Percentiles rank a stretch among this genome's conserved stretches.
Conservation (phyloP, 2,113 vertebrate genomes). For the Eleginops maclovinus region DNA sequence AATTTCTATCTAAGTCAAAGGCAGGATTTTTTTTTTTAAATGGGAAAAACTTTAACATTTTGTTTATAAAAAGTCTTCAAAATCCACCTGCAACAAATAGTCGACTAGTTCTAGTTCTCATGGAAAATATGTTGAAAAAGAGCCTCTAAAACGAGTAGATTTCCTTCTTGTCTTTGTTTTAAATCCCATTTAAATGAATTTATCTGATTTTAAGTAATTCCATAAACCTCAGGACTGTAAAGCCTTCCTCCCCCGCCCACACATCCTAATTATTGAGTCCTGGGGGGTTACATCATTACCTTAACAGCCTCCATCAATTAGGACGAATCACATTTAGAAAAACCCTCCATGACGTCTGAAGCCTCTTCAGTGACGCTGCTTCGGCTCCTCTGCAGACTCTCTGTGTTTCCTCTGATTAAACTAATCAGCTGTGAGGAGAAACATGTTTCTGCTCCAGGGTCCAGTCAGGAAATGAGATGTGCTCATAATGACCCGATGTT, state of each 20-base stretch:
- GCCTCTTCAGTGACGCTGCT: not conserved
- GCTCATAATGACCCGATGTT: constrained; percentile 47
- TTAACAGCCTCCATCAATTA: constrained; percentile 32
- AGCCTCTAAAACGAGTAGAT: no score
- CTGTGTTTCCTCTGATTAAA: constrained; percentile 21
- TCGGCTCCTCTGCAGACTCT: constrained; percentile 18
- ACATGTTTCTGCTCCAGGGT: constrained; percentile 40
- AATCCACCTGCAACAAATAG: no score
- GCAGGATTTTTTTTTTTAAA: no score
- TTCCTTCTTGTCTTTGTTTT: no score
- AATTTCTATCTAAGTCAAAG: no score
- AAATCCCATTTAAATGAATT: no score
- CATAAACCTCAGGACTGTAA: constrained; percentile 1
- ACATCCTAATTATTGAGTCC: constrained; percentile 47
- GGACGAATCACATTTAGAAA: constrained; percentile 34
- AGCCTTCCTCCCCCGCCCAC: not conserved
- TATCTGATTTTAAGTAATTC: not conserved
- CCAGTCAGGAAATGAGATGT: constrained; percentile 57
- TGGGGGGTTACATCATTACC: constrained; percentile 20
- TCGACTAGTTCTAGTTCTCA: no score
- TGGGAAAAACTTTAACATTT: no score
- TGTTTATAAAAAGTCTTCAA: no score
- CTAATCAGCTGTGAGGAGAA: constrained; percentile 47
- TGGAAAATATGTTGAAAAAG: no score
- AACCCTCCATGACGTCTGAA: no score